Evolutionary conservation across 2,797 vertebrate genomes (phyloP).

Genomic region (Propithecus deckenii): DNA sequence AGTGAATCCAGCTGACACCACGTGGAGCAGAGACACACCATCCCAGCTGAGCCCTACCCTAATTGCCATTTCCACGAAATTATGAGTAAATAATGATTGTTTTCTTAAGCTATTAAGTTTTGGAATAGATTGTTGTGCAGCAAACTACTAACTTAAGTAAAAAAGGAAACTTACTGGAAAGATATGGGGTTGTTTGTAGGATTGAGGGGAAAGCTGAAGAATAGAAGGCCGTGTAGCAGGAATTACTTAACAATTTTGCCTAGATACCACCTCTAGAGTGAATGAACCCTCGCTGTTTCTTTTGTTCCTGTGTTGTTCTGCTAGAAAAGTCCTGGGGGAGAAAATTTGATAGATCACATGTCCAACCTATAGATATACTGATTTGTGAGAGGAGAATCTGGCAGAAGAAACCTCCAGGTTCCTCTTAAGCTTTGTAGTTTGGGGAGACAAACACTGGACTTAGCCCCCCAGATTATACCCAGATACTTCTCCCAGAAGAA

Average conservation of each 20-base stretch:
- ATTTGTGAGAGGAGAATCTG: not conserved
- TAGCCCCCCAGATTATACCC: not conserved
- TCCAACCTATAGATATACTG: not conserved
- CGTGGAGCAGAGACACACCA: not conserved
- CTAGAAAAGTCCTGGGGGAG: not conserved
- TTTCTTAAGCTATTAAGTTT: not conserved
- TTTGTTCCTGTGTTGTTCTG: not conserved
- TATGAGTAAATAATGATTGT: not conserved
- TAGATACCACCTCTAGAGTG: too few relatives aligned
- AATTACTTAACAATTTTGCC: not conserved
- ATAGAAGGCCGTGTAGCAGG: not conserved
- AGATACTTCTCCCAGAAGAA: not conserved
- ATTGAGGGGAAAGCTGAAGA: not conserved
- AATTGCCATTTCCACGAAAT: not conserved
- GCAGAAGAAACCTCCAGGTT: not conserved
- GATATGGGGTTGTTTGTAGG: not conserved
- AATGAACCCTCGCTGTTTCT: not conserved
- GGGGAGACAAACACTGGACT: not conserved
- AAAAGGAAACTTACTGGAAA: not conserved
- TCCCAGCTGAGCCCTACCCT: not conserved
- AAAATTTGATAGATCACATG: not conserved
- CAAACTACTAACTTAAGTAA: not conserved
- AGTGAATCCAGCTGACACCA: not conserved
- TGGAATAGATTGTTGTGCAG: not conserved
- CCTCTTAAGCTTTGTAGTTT: not conserved